Evolutionary conservation across 2,888 invertebrate genomes (phyloP).

Genomic region (Elegia similella): DNA sequence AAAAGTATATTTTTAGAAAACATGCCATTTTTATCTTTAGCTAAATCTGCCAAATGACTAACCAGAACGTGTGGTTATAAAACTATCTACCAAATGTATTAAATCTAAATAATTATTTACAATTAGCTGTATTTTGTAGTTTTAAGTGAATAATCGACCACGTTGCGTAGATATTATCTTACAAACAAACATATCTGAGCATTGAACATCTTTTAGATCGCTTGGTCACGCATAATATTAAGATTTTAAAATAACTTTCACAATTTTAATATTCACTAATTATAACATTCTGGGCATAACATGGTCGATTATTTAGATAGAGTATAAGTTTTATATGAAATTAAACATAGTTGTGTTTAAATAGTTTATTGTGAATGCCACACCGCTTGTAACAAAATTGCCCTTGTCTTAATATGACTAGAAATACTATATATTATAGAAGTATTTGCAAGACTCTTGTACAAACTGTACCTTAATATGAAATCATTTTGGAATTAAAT

Average conservation of each 20-base stretch:
- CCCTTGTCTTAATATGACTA: slow-evolving; percentile 30
- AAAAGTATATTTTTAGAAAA: too few relatives aligned
- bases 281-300: background rate
- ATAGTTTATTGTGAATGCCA: slow-evolving; percentile 55
- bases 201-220: background rate
- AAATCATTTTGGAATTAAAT: background rate
- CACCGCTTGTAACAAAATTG: slow-evolving; percentile 34
- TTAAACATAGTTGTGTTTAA: slow-evolving; percentile 58
- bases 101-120: slow-evolving; percentile 38
- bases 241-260: background rate
- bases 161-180: slow-evolving; percentile 23
- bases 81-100: slow-evolving; percentile 58
- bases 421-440: slow-evolving; percentile 2
- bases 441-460: background rate
- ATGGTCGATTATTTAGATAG: slow-evolving; percentile 23
- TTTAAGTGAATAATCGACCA: slow-evolving; percentile 28
- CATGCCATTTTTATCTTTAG: slow-evolving; percentile 36
- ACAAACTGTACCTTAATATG: background rate
- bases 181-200: slow-evolving; percentile 8
- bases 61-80: slow-evolving; percentile 36
- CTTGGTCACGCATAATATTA: slow-evolving; percentile 7
- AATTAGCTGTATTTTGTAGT: slow-evolving; percentile 28
- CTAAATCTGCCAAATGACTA: slow-evolving; percentile 56
- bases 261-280: background rate
- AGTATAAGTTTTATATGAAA: slow-evolving; percentile 44